phyloP scores from a whole-genome alignment of 2,888 invertebrate species.

The Chymomyza amoena region DNA sequence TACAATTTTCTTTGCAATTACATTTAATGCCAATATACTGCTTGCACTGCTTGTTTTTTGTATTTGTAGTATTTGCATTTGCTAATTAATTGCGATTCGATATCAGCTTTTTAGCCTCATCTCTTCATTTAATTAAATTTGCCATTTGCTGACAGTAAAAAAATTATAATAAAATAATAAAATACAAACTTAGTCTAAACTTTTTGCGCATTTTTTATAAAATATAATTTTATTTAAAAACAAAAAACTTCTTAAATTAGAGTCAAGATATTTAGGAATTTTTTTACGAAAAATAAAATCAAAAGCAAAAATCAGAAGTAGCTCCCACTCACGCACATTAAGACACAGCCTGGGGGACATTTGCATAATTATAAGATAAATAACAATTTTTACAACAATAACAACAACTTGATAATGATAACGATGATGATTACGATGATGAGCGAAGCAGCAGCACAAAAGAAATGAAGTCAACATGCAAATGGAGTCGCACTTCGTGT shows the following conservation, averaged over 20 bases:
- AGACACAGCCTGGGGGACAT: conserved; percentile 30
- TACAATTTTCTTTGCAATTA: no score
- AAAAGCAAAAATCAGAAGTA: conserved; percentile 9
- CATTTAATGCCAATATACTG: no score
- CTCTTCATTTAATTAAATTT: no score
- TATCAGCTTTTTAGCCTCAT: no score
- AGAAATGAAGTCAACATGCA: conserved; percentile 22
- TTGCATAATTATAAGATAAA: conserved; percentile 72
- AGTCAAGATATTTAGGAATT: neutral
- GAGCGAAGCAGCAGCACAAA: neutral
- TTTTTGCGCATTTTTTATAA: conserved; percentile 42
- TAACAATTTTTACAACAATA: conserved; percentile 65
- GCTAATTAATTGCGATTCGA: conserved; percentile 54
- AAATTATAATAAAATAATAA: neutral
- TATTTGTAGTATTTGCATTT: conserved; percentile 17
- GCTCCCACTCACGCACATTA: conserved; percentile 13
- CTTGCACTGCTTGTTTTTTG: neutral
- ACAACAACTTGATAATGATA: conserved; percentile 2
- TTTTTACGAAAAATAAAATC: conserved; percentile 34
- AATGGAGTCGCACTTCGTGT: conserved; percentile 20
- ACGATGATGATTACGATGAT: conserved; percentile 26
- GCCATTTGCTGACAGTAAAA: neutral
- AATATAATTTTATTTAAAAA: conserved; percentile 51
- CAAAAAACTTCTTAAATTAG: neutral
- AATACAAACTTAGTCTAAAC: conserved; percentile 1